Base-by-base conservation (phyloP, 2,113 vertebrate genomes). In the Gadus macrocephalus region DNA sequence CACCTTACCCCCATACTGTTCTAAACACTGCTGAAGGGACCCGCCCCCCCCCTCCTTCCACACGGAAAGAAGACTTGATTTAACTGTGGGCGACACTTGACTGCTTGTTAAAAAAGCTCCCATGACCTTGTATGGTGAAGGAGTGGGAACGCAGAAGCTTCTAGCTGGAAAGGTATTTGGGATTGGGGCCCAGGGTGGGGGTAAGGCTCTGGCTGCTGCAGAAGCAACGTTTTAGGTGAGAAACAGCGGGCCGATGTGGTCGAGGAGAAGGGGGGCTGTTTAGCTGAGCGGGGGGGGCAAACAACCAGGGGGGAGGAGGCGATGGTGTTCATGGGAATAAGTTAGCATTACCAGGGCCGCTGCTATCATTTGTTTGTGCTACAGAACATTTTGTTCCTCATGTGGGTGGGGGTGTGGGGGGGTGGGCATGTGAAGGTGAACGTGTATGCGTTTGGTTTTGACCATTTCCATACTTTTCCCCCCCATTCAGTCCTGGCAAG, bases 101-200 rank as follows among this genome's bases (percentile, higher is more conserved):
- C 28, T 5, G 61, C 66, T 74, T 25, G 53, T 7, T 22, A 19
- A 16, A 62, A 67, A 73, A 71, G 22, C 64, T 81, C 78, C 67
- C 74, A 83, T 1, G 15, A 56, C 86, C 83, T 77, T 87, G 66
- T 83, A 81, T 9, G 77, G 77, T 28, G 53, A 62, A 68, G 61
- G 68, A 25, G 8, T 4, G 11, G 15, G 14, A 5, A 58, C 28
- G 4, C 17, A 2, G 49, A 35, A 63, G 75, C 83, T 35, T 78
- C 81, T 74, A 3, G 6, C 3, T 3, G 6, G 53, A 55, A 78
- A 83, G 78, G 9, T 22, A 0, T 58, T 56, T 27, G 64, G 53
- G 53, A 12, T 56, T 27, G 64, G 53, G 53, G 53, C 12, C 53
- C 12, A 3, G 53, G 53, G 53, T 1, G 1, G 53, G 53, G 3